Conservation (phyloP, 2,888 invertebrate species). For the Nudaria mundana region DNA sequence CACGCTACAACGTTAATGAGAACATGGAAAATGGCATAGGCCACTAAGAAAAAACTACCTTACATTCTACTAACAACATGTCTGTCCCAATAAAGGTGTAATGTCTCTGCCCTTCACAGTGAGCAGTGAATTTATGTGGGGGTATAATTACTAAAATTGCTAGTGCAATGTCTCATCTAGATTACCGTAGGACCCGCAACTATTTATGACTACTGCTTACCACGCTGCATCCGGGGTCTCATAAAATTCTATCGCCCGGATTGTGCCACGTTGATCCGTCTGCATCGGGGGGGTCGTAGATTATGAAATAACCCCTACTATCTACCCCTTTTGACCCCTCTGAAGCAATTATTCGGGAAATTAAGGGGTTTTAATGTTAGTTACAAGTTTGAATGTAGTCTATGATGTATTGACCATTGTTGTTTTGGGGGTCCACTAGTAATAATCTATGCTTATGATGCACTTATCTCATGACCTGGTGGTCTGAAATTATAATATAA, state of each 20-base stretch:
- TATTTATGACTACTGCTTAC: constrained; percentile 74
- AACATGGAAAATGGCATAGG: too few relatives aligned
- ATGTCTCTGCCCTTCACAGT: too few relatives aligned
- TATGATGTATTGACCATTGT: constrained; percentile 2
- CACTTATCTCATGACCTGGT: not conserved
- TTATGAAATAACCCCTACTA: constrained; percentile 31
- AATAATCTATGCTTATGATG: not conserved
- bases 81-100: too few relatives aligned
- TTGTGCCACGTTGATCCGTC: constrained; percentile 69
- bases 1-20: too few relatives aligned
- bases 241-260: constrained; percentile 77
- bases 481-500: too few relatives aligned
- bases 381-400: constrained; percentile 10
- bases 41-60: too few relatives aligned
- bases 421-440: not conserved
- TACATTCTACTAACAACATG: too few relatives aligned
- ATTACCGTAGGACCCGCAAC: constrained; percentile 23
- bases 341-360: constrained; percentile 33
- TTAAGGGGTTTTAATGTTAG: constrained; percentile 28
- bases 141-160: too few relatives aligned
- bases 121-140: too few relatives aligned
- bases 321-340: constrained; percentile 17
- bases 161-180: constrained; percentile 50
- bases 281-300: constrained; percentile 41
- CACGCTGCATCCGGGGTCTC: constrained; percentile 67